phyloP scores from a whole-genome alignment of 2,888 invertebrate genomes.

The Pyrocoelia pectoralis region DNA sequence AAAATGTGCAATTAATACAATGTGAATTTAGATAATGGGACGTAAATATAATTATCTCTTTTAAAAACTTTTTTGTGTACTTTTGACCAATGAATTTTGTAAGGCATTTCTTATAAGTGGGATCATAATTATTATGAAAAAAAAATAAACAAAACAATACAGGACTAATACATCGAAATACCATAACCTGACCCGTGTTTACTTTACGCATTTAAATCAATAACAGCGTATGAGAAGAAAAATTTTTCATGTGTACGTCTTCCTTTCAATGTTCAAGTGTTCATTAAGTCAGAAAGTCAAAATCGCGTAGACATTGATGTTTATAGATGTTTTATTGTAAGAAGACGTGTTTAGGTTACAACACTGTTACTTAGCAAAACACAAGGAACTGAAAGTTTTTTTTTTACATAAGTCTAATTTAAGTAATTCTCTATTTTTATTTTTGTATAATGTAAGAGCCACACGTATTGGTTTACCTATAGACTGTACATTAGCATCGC shows the following conservation, averaged over 20 bases:
- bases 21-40: constrained; percentile 33
- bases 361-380: constrained; percentile 24
- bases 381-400: constrained; percentile 25
- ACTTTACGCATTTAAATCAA: constrained; percentile 15
- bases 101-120: constrained; percentile 20
- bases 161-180: constrained; percentile 38
- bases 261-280: constrained; percentile 32
- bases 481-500: constrained; percentile 12
- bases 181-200: constrained; percentile 13
- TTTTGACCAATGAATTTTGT: constrained; percentile 29
- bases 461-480: constrained; percentile 10
- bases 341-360: constrained; percentile 34
- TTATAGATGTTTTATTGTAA: constrained; percentile 35
- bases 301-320: constrained; percentile 32
- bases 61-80: constrained; percentile 29
- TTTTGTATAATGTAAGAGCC: constrained; percentile 16
- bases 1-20: constrained; percentile 35
- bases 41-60: constrained; percentile 30
- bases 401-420: constrained; percentile 16
- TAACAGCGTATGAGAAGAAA: constrained; percentile 13
- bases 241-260: constrained; percentile 26
- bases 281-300: constrained; percentile 24
- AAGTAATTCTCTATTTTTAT: constrained; percentile 14
- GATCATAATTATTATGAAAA: constrained; percentile 27
- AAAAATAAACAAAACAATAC: constrained; percentile 25